Base-by-base conservation (phyloP, 1,140 invertebrate genomes). In the Metopolophium dirhodum region DNA sequence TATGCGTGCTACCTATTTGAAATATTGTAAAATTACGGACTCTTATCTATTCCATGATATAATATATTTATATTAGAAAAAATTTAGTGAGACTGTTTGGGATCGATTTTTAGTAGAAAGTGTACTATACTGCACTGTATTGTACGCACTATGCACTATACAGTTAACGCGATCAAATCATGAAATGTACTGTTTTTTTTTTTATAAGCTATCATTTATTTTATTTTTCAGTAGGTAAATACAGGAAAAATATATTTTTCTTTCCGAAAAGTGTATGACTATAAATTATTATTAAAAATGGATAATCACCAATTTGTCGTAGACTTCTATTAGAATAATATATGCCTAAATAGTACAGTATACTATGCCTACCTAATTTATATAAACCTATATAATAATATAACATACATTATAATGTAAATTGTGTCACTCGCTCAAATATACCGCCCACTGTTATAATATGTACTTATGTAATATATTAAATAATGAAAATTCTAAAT, bases 281-380 rank as follows among this genome's bases (percentile, higher is more conserved):
- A 89, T 23, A 37, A 8, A 83, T 8, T 23, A 83, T 23, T 77
- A 77, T n/a, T 77, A 41, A 51, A 90, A 90, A 41, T 18, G 35
- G 89, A 68, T 90, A 57, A 68, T 90, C 37, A 90, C n/a, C 51
- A 45, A 90, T 90, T 90, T 90, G 54, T 90, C 54, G 89, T 90
- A 54, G 35, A 90, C 89, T 57, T 11, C 41, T 41, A 3, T 41
- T 41, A 41, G 37, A 47, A 1, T n/a, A n/a, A n/a, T n/a, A n/a
- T n/a, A 41, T 9, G 22, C 35, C 82, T 37, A 37, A 37, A 37
- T 37, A 37, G n/a, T 7, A 51, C 49, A 51, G 49, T 51, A 68
- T 37, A 82, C 35, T 35, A 77, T 77, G 35, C 26, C 2, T 57
- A 30, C 57, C 23, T 54, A 41, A 22, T 22, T 7, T 54, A 57